Conservation (phyloP, 2,797 vertebrate species). For the Perodicticus potto region DNA sequence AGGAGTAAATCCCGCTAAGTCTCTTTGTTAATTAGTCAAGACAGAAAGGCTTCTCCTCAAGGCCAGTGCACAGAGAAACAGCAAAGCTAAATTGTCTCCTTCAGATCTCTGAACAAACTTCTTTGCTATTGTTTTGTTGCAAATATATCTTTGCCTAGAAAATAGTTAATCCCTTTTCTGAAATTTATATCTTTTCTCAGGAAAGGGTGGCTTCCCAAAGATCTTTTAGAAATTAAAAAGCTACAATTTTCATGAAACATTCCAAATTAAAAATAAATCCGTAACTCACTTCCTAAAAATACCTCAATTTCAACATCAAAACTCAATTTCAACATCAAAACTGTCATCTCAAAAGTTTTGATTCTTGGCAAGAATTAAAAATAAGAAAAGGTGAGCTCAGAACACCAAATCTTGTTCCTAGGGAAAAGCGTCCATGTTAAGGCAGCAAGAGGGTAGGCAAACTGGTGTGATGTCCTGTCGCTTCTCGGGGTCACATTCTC, state of each 20-base stretch:
- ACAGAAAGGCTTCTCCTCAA: neutral
- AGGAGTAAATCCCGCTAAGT: neutral
- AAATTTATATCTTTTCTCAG: neutral
- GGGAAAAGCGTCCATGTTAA: neutral
- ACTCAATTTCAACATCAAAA: neutral
- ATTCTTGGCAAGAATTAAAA: neutral
- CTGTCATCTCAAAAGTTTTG: neutral
- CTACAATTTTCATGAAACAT: neutral
- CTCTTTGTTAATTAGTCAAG: neutral
- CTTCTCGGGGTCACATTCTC: neutral
- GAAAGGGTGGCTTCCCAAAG: neutral
- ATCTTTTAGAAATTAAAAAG: neutral
- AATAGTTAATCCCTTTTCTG: neutral
- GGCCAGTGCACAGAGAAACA: neutral
- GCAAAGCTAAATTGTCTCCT: neutral
- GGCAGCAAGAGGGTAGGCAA: rapidly evolving
- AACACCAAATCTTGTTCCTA: neutral
- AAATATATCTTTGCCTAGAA: neutral
- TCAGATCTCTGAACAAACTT: neutral
- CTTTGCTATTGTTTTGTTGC: neutral
- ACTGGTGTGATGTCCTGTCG: rapidly evolving
- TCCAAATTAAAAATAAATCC: neutral
- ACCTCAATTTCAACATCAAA: neutral
- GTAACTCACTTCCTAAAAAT: constrained; percentile 30
- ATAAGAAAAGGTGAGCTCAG: neutral